Conservation (phyloP, 2,888 invertebrate genomes). For the Boloria selene region DNA sequence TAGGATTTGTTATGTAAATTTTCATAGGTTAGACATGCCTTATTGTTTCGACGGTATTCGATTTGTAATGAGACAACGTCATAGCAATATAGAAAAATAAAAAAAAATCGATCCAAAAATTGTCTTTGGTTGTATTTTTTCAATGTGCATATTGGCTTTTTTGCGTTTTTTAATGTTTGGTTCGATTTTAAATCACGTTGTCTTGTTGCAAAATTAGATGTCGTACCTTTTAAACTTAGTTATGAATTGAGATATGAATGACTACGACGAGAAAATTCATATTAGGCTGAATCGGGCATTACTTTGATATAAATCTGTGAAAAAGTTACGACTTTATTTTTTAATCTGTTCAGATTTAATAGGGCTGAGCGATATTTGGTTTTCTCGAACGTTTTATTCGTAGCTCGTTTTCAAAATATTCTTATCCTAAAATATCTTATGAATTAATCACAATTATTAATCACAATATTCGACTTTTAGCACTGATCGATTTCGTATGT, state of each 20-base stretch:
- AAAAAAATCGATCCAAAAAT: neutral
- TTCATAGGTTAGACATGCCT: conserved; percentile 42
- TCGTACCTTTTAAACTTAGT: conserved; percentile 33
- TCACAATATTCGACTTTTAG: conserved; percentile 55
- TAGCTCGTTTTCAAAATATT: conserved; percentile 43
- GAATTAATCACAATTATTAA: conserved; percentile 50
- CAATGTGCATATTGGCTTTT: neutral
- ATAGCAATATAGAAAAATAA: neutral
- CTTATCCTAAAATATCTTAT: conserved; percentile 64
- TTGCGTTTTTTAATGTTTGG: neutral
- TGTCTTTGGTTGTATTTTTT: neutral
- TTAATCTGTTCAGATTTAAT: too few relatives aligned
- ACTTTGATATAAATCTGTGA: neutral
- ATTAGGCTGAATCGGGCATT: neutral
- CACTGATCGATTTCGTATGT: conserved; percentile 67
- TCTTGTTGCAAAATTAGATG: conserved; percentile 15
- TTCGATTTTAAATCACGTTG: conserved; percentile 14
- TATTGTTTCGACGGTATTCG: conserved; percentile 30
- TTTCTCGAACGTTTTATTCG: conserved; percentile 39
- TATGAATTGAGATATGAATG: conserved; percentile 36
- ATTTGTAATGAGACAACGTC: conserved; percentile 9
- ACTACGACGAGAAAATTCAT: neutral
- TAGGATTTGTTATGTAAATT: conserved; percentile 40
- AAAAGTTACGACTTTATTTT: neutral
- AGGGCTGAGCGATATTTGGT: too few relatives aligned